Conservation (phyloP, 37 sponge, comb jelly and placozoan species). For the Beroe ovata region DNA sequence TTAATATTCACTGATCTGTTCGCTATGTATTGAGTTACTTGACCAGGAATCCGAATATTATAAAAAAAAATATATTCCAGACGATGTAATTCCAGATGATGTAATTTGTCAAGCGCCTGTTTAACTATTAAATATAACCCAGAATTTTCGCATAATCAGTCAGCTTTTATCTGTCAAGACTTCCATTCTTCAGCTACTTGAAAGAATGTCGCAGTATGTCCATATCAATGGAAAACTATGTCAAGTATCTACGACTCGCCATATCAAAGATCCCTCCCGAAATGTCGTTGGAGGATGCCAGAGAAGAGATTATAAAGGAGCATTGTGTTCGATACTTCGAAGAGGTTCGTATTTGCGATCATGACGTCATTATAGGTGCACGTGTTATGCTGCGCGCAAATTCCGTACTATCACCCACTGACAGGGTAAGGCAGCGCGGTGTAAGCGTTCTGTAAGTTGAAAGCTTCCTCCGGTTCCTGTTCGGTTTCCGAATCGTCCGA, state of each 20-base stretch:
- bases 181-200: constrained; percentile 9
- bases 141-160: no score
- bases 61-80: no score
- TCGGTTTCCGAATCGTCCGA: not conserved
- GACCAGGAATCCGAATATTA: no score
- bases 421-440: not conserved
- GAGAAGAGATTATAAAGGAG: constrained; percentile 31
- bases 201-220: not conserved
- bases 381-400: no score
- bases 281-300: not conserved
- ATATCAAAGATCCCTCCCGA: constrained; percentile 28
- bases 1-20: no score
- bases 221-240: constrained; percentile 56
- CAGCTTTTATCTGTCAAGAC: no score
- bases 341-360: no score
- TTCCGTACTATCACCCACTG: not conserved
- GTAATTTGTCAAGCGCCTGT: no score
- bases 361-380: no score
- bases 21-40: no score
- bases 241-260: not conserved
- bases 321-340: constrained; percentile 36
- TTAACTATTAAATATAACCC: no score
- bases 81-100: no score
- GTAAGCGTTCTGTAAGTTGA: not conserved
- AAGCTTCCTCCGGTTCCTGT: not conserved